Base-by-base conservation (phyloP, 1,140 invertebrate genomes). In the Teleogryllus occipitalis region DNA sequence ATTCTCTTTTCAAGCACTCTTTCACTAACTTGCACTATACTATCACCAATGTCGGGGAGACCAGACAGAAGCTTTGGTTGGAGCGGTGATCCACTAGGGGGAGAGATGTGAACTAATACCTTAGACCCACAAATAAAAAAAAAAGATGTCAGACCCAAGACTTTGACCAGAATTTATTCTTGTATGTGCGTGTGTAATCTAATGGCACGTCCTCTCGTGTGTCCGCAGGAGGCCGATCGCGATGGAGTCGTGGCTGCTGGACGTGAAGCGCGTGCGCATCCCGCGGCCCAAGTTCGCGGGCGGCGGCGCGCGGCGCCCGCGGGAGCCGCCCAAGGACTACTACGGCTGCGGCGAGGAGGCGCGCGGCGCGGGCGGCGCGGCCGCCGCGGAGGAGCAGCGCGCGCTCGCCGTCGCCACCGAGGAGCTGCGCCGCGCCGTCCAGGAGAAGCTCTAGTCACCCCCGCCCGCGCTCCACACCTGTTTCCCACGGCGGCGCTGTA, bases 211-310 rank as follows among this genome's bases (percentile, higher is more conserved):
- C 1, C 27, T 39, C 27, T 39, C 5, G 27, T 2, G 27, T 39
- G 27, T 39, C 1, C 5, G 27, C 27, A 39, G 27, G 27, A 39
- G 27, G 27, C 27, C 54, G 18, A 18, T 8, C 75, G 73, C 46
- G 82, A 95, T 95, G 93, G 93, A 95, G 84, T 92, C 92, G 81
- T 95, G 93, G 92, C 86, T 95, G 82, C 91, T 90, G 76, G 93
- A 95, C 84, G 92, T 95, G 47, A 94, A 95, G 86, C 89, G 92
- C 83, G 92, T 95, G 79, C 88, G 92, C 81, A 95, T 95, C 82
- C 94, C 94, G 77, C 89, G 94, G 80, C 94, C 94, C 48, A 95
- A 95, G 89, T 94, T 95, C 84, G 92, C 91, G 21, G 90, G 88
- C 81, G 88, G 91, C 82, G 83, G 83, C 78, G 82, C 83, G 78